These are phyloP conservation scores for Stigmatopora nigra DNA, from an alignment of 2,113 vertebrate genomes.

Conservation along the genomic window DNA sequence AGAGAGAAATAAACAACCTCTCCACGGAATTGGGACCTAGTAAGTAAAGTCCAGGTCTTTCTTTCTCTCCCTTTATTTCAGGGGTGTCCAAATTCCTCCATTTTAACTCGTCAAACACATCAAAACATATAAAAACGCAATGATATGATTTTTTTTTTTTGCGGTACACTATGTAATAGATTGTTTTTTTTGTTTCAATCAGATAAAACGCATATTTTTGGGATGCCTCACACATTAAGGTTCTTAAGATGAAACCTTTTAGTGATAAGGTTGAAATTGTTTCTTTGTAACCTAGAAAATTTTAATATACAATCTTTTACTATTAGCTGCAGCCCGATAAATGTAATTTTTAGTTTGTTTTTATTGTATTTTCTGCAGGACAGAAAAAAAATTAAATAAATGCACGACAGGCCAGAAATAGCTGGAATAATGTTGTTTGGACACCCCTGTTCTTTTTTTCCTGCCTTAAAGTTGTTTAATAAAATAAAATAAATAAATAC, in stretches of 20 bases:
- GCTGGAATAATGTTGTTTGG: background rate
- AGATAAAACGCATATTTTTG: background rate
- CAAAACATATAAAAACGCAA: background rate
- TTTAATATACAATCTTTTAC: background rate
- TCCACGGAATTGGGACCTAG: conserved; percentile 85
- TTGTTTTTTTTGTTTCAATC: background rate
- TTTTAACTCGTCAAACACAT: no score
- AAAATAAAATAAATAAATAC: conserved; percentile 8
- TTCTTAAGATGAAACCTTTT: background rate
- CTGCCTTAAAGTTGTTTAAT: conserved; percentile 55
- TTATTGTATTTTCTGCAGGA: background rate
- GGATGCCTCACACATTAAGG: background rate
- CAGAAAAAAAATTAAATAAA: background rate
- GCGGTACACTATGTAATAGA: background rate
- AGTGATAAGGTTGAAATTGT: background rate
- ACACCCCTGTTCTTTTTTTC: conserved; percentile 42
- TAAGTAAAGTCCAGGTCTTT: conserved; percentile 88
- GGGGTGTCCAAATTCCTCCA: conserved; percentile 1
- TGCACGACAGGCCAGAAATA: background rate
- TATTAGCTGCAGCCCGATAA: background rate
- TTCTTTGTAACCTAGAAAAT: background rate
- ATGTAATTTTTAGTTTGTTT: background rate
- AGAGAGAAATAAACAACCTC: conserved; percentile 80
- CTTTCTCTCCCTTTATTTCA: conserved; percentile 73
- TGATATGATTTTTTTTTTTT: background rate